A percentile compares a stretch with the other conserved stretches of the same genome.
phyloP scores from a whole-genome alignment of 2,797 vertebrate species.

The Chiloscyllium punctatum region DNA sequence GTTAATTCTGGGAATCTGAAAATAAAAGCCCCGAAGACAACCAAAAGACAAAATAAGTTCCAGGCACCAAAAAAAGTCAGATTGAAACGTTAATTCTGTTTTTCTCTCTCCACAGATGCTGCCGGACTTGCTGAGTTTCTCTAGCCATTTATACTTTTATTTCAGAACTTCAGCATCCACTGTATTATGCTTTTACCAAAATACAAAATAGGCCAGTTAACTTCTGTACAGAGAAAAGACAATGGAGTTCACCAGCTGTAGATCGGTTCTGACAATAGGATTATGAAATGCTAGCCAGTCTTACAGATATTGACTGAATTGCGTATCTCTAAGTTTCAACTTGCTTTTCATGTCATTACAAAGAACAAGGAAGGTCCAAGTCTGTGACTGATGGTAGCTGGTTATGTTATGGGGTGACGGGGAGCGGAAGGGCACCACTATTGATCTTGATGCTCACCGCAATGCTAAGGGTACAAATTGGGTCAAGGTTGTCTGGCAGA shows the following conservation, averaged over 20 bases:
- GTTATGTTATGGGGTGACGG: background rate
- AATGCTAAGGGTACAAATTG: background rate
- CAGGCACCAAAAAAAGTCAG: too few species aligned
- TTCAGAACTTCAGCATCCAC: too few species aligned
- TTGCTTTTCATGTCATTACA: background rate
- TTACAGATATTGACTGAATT: background rate
- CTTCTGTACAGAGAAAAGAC: background rate
- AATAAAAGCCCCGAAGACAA: background rate
- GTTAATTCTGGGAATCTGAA: background rate
- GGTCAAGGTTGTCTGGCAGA: background rate
- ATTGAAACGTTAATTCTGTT: too few species aligned
- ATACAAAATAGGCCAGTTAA: background rate
- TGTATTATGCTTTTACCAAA: background rate
- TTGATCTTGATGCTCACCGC: background rate
- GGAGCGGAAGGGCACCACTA: background rate
- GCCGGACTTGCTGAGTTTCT: too few species aligned
- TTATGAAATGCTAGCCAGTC: background rate
- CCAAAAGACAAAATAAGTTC: background rate
- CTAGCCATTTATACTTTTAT: too few species aligned
- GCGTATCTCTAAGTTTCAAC: background rate
- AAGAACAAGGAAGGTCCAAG: background rate
- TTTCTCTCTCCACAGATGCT: too few species aligned
- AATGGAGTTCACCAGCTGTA: background rate
- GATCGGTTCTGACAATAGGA: background rate
- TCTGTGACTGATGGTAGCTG: background rate